phyloP scores from a whole-genome alignment of 1,140 invertebrate genomes.

The Leptoteleia sp. region DNA sequence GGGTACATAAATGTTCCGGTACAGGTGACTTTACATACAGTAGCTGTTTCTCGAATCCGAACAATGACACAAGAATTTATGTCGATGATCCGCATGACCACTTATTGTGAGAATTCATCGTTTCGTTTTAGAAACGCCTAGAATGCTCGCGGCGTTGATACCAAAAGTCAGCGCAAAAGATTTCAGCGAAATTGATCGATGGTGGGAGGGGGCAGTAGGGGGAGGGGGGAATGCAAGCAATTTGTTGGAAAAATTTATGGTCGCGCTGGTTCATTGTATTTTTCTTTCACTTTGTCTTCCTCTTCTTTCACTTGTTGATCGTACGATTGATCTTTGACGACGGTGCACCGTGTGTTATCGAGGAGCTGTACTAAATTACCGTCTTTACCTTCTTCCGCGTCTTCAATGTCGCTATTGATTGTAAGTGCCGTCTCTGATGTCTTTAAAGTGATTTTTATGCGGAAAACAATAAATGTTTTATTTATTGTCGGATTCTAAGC shows the following conservation, averaged over 20 bases:
- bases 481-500: conserved; percentile 30
- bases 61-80: conserved; percentile 11
- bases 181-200: too few relatives aligned
- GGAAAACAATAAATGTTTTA: conserved; percentile 54
- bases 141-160: too few relatives aligned
- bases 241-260: conserved; percentile 39
- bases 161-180: neutral
- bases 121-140: neutral
- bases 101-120: neutral
- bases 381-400: conserved; percentile 48
- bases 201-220: too few relatives aligned
- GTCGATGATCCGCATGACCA: conserved; percentile 29
- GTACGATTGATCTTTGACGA: conserved; percentile 55
- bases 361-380: conserved; percentile 57
- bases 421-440: conserved; percentile 37
- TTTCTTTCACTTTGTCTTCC: conserved; percentile 37
- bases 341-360: conserved; percentile 51
- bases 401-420: conserved; percentile 59
- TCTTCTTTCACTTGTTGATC: conserved; percentile 30
- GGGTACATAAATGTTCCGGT: conserved; percentile 53
- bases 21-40: conserved; percentile 59
- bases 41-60: conserved; percentile 23
- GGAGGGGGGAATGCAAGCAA: too few relatives aligned
- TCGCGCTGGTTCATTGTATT: conserved; percentile 26
- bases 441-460: conserved; percentile 42